Base-by-base conservation (phyloP, 1,140 invertebrate species). In the Drosophila obscura region DNA sequence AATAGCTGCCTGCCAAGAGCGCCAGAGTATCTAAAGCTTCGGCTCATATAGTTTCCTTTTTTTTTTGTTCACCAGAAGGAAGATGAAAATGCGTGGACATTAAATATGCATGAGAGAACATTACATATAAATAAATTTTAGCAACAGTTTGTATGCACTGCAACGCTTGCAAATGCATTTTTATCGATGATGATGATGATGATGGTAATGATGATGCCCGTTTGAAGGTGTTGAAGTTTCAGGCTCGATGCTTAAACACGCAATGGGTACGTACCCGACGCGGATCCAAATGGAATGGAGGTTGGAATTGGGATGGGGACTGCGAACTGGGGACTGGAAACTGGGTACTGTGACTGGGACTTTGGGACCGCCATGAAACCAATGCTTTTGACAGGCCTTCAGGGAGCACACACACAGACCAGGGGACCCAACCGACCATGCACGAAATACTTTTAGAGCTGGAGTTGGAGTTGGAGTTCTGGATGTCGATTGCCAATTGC, bases 21-120 rank as follows among this genome's bases (percentile, higher is more conserved):
- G 28, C 28, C 16, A 24, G 4, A 24, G 22, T 24, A 31, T 31
- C 8, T 31, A 39, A 39, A 39, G 11, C 4, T 39, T 39, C 35
- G 11, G 1, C 11, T 39, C 3, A 4, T 13, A 13, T 39, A 11
- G 28, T 5, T 16, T 19, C 44, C 4, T 57, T n/a, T 39, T 48
- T 56, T 60, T 45, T 13, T 15, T 57, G 44, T 39, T n/a, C 51
- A 39, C 31, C 24, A 50, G 26, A 19, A 65, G 16, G 24, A 57
- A 43, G 50, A 35, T 46, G 67, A 63, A 68, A 82, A 74, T 87
- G 81, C 84, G 82, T 90, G 87, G 74, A 81, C 87, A 89, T 89
- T 89, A 89, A 89, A 90, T 90, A 89, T 90, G 81, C 84, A 89
- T 90, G 82, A 89, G 71, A 74, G 81, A 80, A 79, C 85, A 84